These are phyloP conservation scores for Eupithecia pulchellata DNA, from an alignment of 2,888 invertebrate genomes.

Conservation along the genomic window DNA sequence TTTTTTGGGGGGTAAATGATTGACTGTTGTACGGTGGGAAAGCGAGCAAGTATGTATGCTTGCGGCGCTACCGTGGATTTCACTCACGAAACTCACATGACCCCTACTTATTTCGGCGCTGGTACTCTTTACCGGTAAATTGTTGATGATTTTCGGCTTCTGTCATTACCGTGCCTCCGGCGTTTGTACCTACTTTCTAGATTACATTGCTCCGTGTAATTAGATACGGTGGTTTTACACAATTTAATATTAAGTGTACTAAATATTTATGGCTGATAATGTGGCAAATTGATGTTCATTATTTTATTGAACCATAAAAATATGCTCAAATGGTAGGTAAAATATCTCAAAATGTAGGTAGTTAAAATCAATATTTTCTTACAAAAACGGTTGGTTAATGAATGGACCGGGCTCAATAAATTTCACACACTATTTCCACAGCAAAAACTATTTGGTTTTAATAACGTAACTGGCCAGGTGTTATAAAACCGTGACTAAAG, in stretches of 20 bases:
- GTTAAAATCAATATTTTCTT: background rate
- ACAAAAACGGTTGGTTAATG: slow-evolving; percentile 12
- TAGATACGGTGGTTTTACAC: slow-evolving; percentile 32
- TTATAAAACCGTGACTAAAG: slow-evolving; percentile 39
- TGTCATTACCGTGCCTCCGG: slow-evolving; percentile 70
- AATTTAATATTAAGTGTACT: background rate
- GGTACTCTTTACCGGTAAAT: slow-evolving; percentile 73
- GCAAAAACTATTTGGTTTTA: slow-evolving; percentile 42
- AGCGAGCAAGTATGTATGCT: slow-evolving; percentile 69
- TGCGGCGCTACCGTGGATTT: slow-evolving; percentile 79
- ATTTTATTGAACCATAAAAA: slow-evolving; percentile 7
- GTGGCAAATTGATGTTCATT: slow-evolving; percentile 24
- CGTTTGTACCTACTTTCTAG: slow-evolving; percentile 67
- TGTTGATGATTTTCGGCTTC: slow-evolving; percentile 80
- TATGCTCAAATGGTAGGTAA: no score
- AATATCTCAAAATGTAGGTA: no score
- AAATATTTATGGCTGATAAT: slow-evolving; percentile 14
- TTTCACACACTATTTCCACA: slow-evolving; percentile 40
- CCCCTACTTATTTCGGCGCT: slow-evolving; percentile 74
- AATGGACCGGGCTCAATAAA: slow-evolving; percentile 29
- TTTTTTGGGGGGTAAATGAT: slow-evolving; percentile 21
- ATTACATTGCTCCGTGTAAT: slow-evolving; percentile 58
- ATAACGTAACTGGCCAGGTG: slow-evolving; percentile 43
- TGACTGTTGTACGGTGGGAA: slow-evolving; percentile 69
- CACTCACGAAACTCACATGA: slow-evolving; percentile 77